Base-by-base conservation (phyloP, 2,113 vertebrate genomes). In the Xiphophorus hellerii region DNA sequence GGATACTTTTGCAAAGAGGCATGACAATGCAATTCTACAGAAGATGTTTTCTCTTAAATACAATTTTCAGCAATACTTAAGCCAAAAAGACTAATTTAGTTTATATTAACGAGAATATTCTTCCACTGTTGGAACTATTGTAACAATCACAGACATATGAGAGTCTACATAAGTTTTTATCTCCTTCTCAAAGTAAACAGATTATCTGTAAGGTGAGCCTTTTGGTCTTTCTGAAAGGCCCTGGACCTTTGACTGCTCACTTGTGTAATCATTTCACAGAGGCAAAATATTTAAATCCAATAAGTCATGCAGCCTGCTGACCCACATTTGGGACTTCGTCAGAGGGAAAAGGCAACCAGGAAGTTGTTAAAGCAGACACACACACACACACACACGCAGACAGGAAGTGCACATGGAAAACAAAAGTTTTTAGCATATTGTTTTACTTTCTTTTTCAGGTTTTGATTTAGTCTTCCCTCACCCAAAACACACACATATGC, bases 291-390 rank as follows among this genome's bases (percentile, higher is more conserved):
- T 71, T 64, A 62, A 76, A 81, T 33, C 39, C 22, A 84, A 85
- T 89, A 80, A 88, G 86, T 83, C 86, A 85, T 81, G 71, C 83
- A 79, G 76, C n/a, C 84, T 75, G 54, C 68, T 90, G 91, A 91
- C 88, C 90, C 83, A 91, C 91, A 90, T 91, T 91, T 78, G 70
- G 77, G 78, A 88, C 76, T 80, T 88, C 64, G 73, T 72, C 78
- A 78, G 73, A 69, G 66, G 78, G 30, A 76, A 71, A 88, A 76
- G 35, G 67, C 71, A 89, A 89, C 62, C 68, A 79, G 88, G 85
- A 91, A 87, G 87, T 88, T 78, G 69, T 87, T 44, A 84, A 84
- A 85, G 71, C 76, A 74, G 76, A 74, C 71, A 72, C 63, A 73
- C 15, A 15, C 15, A 48, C 44, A 6, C 13, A 14, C 12, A 14